Base-by-base conservation (phyloP, 1,140 invertebrate genomes). In the Chironomus tepperi region DNA sequence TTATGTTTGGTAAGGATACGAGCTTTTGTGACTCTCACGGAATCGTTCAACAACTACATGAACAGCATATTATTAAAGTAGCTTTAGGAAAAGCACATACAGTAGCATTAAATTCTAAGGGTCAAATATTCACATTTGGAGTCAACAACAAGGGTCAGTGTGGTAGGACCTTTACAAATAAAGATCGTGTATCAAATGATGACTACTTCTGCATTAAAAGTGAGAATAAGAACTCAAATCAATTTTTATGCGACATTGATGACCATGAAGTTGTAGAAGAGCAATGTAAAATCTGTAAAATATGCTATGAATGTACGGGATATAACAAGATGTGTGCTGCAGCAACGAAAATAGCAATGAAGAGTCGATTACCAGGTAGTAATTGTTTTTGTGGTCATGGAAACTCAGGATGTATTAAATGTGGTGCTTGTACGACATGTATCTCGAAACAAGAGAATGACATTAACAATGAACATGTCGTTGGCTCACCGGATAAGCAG, bases 101-200 rank as follows among this genome's bases (percentile, higher is more conserved):
- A 73, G 91, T 96, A 1, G 93, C 89, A 0, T 84, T 99, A 7
- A 96, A 90, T 21, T 91, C 88, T 77, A 93, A 95, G 81, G 97
- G 97, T 0, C 90, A 93, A 77, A 88, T 98, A 0, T 98, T 92
- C 81, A 97, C 96, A 0, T 98, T 98, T 84, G 97, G 97, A 0
- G 93, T 98, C 74, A 99, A 99, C 82, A 98, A 98, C 80, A 96
- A 97, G 81, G 96, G 96, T 9, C 97, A 99, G 80, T 99, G 97
- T 86, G 97, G 97, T 42, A 84, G 97, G 79, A 93, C 95, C 79
- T 95, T 91, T 81, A 86, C 88, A 93, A 82, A 85, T 78, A 43
- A 79, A 79, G 79, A 77, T 78, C 78, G 65, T 1, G 77, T 74
- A 42, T 72, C 75, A 16, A 72, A 42, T 16, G 43, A 73, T n/a